Conservation (phyloP, 2,888 invertebrate genomes). For the Aradus depressus region DNA sequence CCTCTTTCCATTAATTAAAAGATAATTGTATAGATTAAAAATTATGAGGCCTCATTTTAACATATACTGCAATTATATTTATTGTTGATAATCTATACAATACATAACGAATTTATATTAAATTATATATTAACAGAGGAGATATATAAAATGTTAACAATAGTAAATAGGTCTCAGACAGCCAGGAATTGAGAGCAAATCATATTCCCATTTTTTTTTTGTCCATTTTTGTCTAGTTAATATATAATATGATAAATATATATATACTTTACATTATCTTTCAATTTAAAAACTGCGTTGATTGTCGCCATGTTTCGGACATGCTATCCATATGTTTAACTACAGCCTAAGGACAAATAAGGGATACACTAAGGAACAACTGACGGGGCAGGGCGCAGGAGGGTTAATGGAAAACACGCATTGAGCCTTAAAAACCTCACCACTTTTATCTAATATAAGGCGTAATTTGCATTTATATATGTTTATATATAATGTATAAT, state of each 20-base stretch:
- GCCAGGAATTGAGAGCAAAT: no score
- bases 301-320: constrained; percentile 15
- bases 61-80: no score
- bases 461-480: constrained; percentile 16
- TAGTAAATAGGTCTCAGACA: no score
- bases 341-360: constrained; percentile 6
- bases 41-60: no score
- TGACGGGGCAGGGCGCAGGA: constrained; percentile 3
- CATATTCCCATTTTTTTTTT: no score
- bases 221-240: no score
- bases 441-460: constrained; percentile 19
- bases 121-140: no score
- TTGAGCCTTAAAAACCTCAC: constrained; percentile 21
- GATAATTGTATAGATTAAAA: no score
- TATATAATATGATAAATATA: constrained; percentile 5
- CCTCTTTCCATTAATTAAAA: no score
- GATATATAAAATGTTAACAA: no score
- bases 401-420: constrained; percentile 15
- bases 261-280: constrained; percentile 1
- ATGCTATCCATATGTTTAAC: constrained; percentile 3
- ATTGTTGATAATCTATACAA: no score
- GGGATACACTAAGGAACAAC: neutral
- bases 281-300: constrained; percentile 1
- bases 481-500: constrained; percentile 7
- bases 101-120: no score